Evolutionary conservation across 2,113 vertebrate genomes (phyloP), one percentile per base, ranked within the genome.

Genomic region (Anthoscopus minutus): DNA sequence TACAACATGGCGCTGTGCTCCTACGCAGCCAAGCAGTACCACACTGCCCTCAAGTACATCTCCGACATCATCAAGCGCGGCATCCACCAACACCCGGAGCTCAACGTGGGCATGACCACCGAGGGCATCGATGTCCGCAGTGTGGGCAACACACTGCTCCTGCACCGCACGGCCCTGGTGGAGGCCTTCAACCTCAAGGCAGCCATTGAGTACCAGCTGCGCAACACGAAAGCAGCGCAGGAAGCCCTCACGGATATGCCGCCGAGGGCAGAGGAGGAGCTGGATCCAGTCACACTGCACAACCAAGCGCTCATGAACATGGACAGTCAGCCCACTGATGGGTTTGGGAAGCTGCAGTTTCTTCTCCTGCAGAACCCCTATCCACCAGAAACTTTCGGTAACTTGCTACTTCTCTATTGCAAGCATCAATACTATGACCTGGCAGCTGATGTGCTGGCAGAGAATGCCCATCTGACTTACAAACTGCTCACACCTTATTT

Each of bases 141-240:
- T 2, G 99, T 99, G 10, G 99, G 99, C 58, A 99, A 99, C 98
- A 99, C 99, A 1, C 94, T 99, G 81, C 98, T 99, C 7, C 98
- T 99, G 76, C 99, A 99, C 56, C 98, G 99, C 96, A 99, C 99
- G 0, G 98, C 99, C 18, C 97, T 99, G 74, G 98, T 99, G 62
- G 99, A 99, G 96, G 99, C 98, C 79, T 99, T 99, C 96, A 99
- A 99, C 97, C 98, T 99, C 53, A 99, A 99, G 95, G 99, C 99
- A 0, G 99, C 99, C 91, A 99, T 99, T 14, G 98, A 99, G 89
- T 99, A 98, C 96, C 99, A 99, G 89, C 96, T 99, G 82, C 98
- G 93, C 92, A 99, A 99, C 95, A 30, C 98, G 98, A 96, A 98
- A 93, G 98, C 94, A 0, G 99, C 99, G 18, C 98, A 98, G 91